Base-by-base conservation (phyloP, 1,140 invertebrate genomes). In the Dendrolimus kikuchii region DNA sequence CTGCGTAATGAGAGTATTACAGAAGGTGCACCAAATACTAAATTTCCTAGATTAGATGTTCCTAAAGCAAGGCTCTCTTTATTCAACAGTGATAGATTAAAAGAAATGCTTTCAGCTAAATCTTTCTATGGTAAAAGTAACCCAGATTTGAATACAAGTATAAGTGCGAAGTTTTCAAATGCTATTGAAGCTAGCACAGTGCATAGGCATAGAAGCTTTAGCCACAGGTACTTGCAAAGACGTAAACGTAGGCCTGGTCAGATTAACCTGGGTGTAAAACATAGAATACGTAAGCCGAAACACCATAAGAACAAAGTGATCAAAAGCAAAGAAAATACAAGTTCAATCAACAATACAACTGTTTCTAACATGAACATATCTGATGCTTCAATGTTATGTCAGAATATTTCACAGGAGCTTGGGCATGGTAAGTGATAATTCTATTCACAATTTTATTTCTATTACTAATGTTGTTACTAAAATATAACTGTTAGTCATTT, bases 241-340 rank as follows among this genome's bases (percentile, higher is more conserved):
- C 72, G 70, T 39, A 81, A 81, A 47, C 66, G 74, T 5, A 80
- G 69, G 48, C 72, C 82, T 38, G 89, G 89, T 0, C 80, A 90
- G 60, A 90, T 91, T 38, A 91, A 91, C 61, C 75, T 83, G 52
- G 89, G 89, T 2, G 90, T 90, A 0, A 74, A 77, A 57, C 89
- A 90, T 62, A 88, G 81, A 52, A 89, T 90, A 38, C 73, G 79
- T 38, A 90, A 89, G 68, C 88, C 88, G 1, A 90, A 89, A 77
- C 59, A 67, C n/a, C 73, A 75, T 62, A 84, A 84, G 54, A 70
- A 59, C 38, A 70, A 59, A 41, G 67, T 57, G 40, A 55, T 53
- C 40, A 53, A 57, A 37, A 47, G 45, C 4, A 52, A 58, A 8
- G 5, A 55, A 46, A 66, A 62, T 41, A 51, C 6, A 9, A 39